Evolutionary conservation across 2,888 invertebrate species (phyloP).

Genomic region (Leucophora obtusa): DNA sequence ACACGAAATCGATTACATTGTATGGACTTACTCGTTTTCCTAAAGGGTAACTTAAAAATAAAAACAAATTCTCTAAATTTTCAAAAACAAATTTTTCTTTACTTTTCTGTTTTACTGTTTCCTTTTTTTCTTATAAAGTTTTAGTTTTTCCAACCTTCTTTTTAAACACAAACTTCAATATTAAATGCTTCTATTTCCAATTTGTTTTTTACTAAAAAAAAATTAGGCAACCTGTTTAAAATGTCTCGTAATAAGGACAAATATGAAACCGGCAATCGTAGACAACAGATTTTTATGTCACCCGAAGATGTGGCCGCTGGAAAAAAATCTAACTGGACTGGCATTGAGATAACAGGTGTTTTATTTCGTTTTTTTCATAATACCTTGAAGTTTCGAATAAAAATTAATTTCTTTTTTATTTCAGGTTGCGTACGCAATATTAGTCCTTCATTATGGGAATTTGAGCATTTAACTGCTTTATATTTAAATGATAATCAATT

Average conservation of each 20-base stretch:
- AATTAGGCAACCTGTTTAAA: constrained; percentile 77
- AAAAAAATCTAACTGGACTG: constrained; percentile 95
- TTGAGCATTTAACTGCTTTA: constrained; percentile 94
- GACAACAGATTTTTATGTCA: constrained; percentile 94
- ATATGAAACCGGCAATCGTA: constrained; percentile 89
- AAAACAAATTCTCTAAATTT: constrained; percentile 27
- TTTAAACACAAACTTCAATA: not conserved
- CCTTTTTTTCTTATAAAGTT: constrained; percentile 42
- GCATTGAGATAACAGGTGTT: constrained; percentile 89
- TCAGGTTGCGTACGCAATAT: constrained; percentile 96
- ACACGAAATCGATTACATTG: too few species aligned
- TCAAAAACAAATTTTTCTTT: constrained; percentile 26
- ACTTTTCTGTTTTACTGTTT: constrained; percentile 11
- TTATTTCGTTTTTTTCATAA: constrained; percentile 1
- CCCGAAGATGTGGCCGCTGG: constrained; percentile 94
- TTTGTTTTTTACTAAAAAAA: not conserved
- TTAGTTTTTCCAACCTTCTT: not conserved
- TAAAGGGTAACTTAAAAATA: too few species aligned
- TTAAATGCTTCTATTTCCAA: not conserved
- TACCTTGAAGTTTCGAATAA: not conserved
- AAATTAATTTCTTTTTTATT: constrained; percentile 25
- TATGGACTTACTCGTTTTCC: too few species aligned
- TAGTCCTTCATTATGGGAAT: constrained; percentile 93
- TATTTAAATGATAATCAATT: constrained; percentile 98
- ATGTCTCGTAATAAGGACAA: constrained; percentile 92